Conservation (phyloP, 37 sponge, comb jelly and placozoan genomes). For the Geodia barretti region DNA sequence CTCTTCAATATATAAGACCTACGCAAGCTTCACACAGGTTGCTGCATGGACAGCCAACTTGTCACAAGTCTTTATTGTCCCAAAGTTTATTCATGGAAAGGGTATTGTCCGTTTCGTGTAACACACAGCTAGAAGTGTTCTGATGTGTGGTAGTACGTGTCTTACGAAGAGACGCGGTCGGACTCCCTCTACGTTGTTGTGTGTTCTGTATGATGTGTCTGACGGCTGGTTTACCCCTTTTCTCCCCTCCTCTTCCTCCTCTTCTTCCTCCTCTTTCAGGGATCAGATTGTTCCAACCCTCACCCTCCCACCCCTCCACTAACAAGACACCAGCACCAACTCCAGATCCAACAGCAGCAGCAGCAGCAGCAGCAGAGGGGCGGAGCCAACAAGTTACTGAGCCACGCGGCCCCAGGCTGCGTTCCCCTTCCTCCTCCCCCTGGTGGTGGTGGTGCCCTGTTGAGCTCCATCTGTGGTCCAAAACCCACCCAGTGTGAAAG, state of each 20-base stretch:
- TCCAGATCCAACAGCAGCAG: background rate
- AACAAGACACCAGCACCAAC: background rate
- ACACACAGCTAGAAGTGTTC: no score
- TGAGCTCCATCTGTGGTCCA: background rate
- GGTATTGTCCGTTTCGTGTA: no score
- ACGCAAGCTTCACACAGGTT: no score
- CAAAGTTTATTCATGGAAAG: no score
- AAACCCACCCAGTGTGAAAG: conserved; percentile 5
- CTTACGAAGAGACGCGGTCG: no score
- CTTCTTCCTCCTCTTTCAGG: background rate
- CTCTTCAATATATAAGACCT: no score
- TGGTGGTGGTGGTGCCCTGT: background rate
- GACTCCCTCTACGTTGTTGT: background rate
- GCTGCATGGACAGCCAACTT: no score
- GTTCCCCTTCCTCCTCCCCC: no score
- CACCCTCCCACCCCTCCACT: background rate
- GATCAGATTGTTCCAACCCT: background rate
- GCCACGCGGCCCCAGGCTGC: background rate
- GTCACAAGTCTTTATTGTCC: no score
- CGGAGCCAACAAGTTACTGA: background rate
- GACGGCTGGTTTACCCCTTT: no score
- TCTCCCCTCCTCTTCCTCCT: no score
- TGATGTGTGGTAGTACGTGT: background rate
- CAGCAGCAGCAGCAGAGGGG: background rate
- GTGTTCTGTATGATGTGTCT: background rate